These are phyloP conservation scores for Anolis sagrei DNA, from an alignment of 2,113 vertebrate genomes.

Conservation along the genomic window DNA sequence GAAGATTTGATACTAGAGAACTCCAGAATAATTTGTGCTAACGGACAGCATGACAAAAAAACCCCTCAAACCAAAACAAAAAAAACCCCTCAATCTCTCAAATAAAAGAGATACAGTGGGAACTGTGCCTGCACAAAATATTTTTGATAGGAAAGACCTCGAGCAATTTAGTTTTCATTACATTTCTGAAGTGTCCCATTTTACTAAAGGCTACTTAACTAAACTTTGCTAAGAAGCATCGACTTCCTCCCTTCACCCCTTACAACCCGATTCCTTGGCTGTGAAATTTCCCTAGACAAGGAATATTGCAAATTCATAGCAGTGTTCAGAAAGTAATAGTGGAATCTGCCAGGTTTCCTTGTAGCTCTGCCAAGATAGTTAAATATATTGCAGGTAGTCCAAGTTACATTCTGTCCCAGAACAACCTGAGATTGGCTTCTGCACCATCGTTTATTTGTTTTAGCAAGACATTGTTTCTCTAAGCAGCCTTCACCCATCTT, in stretches of 20 bases:
- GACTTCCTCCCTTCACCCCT: conserved; percentile 7
- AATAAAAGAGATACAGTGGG: no score
- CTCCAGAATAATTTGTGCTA: no score
- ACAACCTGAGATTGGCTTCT: not conserved
- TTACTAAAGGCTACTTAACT: conserved; percentile 1
- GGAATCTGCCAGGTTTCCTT: not conserved
- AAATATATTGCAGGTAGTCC: accelerated
- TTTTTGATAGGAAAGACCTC: conserved; percentile 1
- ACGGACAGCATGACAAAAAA: no score
- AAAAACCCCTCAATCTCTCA: no score
- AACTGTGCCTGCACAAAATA: not conserved
- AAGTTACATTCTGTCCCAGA: conserved; percentile 19
- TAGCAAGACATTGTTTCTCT: not conserved
- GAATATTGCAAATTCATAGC: conserved; percentile 21
- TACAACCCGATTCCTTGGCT: not conserved
- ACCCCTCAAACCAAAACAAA: no score
- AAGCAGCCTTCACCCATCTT: not conserved
- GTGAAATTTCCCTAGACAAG: not conserved
- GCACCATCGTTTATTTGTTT: not conserved
- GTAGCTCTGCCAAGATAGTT: conserved; percentile 32
- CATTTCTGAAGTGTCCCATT: conserved; percentile 23
- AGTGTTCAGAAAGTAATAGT: accelerated
- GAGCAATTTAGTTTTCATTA: conserved; percentile 39
- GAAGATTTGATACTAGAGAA: no score
- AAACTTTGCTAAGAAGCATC: not conserved